Percentiles rank a stretch among this genome's conserved stretches.
Evolutionary conservation across 2,797 vertebrate genomes (phyloP).

Genomic region (Muscicapa comitata): DNA sequence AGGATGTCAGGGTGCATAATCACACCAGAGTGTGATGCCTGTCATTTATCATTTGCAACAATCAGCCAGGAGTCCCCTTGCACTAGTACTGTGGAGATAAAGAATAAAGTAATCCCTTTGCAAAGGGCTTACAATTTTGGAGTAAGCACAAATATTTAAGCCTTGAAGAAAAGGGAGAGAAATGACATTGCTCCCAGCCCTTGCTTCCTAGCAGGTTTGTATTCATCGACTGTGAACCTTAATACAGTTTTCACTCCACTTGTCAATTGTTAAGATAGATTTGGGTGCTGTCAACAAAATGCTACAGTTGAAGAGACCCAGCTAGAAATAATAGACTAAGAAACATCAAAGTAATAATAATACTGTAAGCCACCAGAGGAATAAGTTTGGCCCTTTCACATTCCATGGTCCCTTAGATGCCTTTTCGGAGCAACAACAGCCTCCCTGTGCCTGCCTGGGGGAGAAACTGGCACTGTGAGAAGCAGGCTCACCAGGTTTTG

Average conservation of each 20-base stretch:
- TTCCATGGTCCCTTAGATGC: background rate
- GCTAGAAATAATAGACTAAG: constrained; percentile 16
- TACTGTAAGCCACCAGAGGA: background rate
- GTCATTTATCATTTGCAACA: background rate
- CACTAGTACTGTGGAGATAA: background rate
- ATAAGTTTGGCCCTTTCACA: background rate
- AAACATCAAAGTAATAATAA: background rate
- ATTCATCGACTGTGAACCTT: background rate
- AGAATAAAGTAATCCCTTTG: background rate
- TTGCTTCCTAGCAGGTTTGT: background rate
- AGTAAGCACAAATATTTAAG: background rate
- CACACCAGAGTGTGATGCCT: background rate
- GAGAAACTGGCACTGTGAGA: rapidly evolving
- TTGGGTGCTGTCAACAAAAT: constrained; percentile 33
- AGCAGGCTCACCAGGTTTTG: background rate
- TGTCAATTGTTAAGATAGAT: constrained; percentile 43
- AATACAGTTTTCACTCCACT: constrained; percentile 35
- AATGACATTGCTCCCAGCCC: background rate
- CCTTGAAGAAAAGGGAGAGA: background rate
- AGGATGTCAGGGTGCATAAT: background rate
- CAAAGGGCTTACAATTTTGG: background rate
- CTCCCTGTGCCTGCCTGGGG: background rate
- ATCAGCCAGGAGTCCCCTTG: background rate
- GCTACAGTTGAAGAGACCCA: background rate
- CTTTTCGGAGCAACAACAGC: background rate